Evolutionary conservation across 2,113 vertebrate genomes (phyloP).

Genomic region (Channa argus): DNA sequence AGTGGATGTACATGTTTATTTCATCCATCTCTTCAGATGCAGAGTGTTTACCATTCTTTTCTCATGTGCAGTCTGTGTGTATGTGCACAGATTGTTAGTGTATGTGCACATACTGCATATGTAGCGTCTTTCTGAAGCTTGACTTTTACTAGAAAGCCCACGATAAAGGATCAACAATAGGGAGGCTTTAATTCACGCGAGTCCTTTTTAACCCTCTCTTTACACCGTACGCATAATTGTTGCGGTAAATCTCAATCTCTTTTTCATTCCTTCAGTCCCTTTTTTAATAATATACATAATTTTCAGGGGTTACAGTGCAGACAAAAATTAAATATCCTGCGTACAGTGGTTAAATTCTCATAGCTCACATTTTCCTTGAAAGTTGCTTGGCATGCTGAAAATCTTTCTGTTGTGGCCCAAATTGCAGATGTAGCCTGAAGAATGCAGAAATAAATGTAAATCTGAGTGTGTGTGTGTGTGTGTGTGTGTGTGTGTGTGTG

Average conservation of each 20-base stretch:
- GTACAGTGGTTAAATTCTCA: constrained; percentile 66
- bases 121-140: constrained; percentile 1
- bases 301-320: constrained; percentile 58
- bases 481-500: constrained; percentile 23
- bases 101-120: background rate
- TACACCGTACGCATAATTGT: constrained; percentile 37
- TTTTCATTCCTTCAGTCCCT: constrained; percentile 12
- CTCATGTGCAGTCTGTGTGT: background rate
- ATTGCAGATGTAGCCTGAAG: constrained; percentile 81
- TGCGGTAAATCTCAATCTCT: constrained; percentile 52
- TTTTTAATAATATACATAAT: constrained; percentile 56
- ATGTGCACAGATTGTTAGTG: background rate
- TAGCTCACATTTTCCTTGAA: constrained; percentile 76
- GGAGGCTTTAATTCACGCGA: constrained; percentile 7
- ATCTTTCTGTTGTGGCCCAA: constrained; percentile 76
- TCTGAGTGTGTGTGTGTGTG: constrained; percentile 46
- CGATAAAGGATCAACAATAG: constrained; percentile 41
- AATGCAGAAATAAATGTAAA: constrained; percentile 81
- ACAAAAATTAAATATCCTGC: constrained; percentile 66
- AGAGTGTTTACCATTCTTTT: background rate
- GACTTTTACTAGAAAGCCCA: constrained; percentile 53
- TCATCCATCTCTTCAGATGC: background rate
- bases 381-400: constrained; percentile 74
- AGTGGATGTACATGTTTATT: background rate
- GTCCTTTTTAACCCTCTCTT: constrained; percentile 28